Base-by-base conservation (phyloP, 2,113 vertebrate genomes). In the Heteronetta atricapilla region DNA sequence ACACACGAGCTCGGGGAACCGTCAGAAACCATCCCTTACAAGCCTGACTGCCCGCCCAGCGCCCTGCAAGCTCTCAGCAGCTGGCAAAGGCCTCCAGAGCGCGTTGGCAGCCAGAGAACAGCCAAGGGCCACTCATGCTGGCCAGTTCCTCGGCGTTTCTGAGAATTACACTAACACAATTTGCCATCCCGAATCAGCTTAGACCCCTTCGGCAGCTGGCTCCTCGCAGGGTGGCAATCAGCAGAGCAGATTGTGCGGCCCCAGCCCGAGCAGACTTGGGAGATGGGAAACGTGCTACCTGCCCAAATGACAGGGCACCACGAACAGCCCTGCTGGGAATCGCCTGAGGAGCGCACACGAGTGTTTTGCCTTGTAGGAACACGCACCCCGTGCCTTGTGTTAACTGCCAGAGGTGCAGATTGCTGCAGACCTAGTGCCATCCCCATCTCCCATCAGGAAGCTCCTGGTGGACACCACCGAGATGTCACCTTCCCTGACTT, bases 131-230 rank as follows among this genome's bases (percentile, higher is more conserved):
- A 3, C 60, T 87, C 12, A 2, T 3, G 38, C 84, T 26, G 40
- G 9, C 73, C 60, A 74, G 44, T 87, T 95, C 83, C 67, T 88
- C 68, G 9, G 91, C 11, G 26, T 8, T 88, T 55, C 62, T n/a
- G 64, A 96, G 90, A 94, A 91, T 95, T 88, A 96, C 87, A 91
- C 92, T 94, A 96, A 95, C 69, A 89, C 94, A 95, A 97, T 92
- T 95, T 91, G 91, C 93, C 93, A 82, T 44, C 74, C 82, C 84
- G 82, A 95, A 95, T 93, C 95, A 96, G 94, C 90, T 96, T 86
- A 96, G 78, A 58, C 38, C 67, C 13, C 70, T 7, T 56, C 79
- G 91, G 94, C 95, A 97, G 94, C 90, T 97, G 95, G 92, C 90
- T 94, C 95, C 8, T 70, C 59, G 86, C 94, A 60, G 90, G 86